Evolutionary conservation across 1,140 invertebrate genomes (phyloP).

Genomic region (Harlomillsia oculata): DNA sequence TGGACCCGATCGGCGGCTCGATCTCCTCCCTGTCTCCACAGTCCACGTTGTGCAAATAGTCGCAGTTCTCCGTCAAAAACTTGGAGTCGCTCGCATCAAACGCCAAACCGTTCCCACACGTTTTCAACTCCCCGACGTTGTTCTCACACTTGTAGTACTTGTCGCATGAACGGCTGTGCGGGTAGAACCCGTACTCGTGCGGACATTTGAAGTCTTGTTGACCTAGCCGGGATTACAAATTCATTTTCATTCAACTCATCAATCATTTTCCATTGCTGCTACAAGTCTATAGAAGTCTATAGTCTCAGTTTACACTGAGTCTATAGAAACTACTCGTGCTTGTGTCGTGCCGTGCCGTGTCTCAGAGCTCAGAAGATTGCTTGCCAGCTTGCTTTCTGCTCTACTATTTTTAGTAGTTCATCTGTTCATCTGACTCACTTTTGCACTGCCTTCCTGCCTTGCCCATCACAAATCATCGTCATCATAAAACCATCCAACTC

Average conservation of each 20-base stretch:
- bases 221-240: not conserved
- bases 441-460: no score
- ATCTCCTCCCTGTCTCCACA: conserved; percentile 77
- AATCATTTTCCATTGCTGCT: no score
- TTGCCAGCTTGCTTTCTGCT: no score
- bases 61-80: conserved; percentile 86
- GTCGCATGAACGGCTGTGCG: conserved; percentile 77
- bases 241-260: not conserved
- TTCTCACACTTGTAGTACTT: conserved; percentile 95
- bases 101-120: conserved; percentile 85
- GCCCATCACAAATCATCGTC: no score
- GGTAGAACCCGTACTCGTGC: conserved; percentile 88
- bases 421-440: no score
- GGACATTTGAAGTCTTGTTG: conserved; percentile 69
- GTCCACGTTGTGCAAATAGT: conserved; percentile 91
- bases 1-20: conserved; percentile 72
- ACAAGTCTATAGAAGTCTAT: no score
- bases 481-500: no score
- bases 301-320: no score
- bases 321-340: no score
- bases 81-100: conserved; percentile 81
- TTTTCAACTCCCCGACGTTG: conserved; percentile 74
- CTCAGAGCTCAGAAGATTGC: no score
- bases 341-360: no score
- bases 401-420: no score